Base-by-base conservation (phyloP, 2,797 vertebrate genomes). In the Danio choprae region DNA sequence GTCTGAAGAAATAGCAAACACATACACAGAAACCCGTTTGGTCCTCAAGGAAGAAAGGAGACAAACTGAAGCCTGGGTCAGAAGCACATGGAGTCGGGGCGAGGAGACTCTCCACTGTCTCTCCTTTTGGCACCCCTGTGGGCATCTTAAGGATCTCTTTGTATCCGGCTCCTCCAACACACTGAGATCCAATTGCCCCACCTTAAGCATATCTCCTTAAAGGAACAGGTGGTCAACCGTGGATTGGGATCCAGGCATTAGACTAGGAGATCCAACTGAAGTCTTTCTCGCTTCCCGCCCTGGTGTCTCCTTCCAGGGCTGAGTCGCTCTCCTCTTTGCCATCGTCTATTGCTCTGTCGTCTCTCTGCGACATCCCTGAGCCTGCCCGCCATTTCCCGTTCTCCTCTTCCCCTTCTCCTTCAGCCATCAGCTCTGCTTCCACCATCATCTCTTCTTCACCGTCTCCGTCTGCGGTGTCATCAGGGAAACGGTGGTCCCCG, bases 251-350 rank as follows among this genome's bases (percentile, higher is more conserved):
- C 22, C 46, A 48, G 70, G 69, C 46, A 60, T n/a, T 16, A 58
- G 67, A 88, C 95, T 98, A 99, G 86, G 97, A 96, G 92, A 98
- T 96, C 98, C 98, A 99, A 79, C 95, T 86, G 48, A 99, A 98
- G 93, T 98, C 97, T 92, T 96, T 96, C 87, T 98, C 95, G 0
- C 93, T 93, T 43, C 93, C 95, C 43, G 94, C 94, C 15, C 93
- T 92, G 85, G 94, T 95, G 82, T 94, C 94, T 44, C 95, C 94
- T 63, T 95, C 97, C 84, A 89, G 95, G 0, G 94, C 95, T 0
- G 94, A 98, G 89, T 97, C 97, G 0, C 95, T 97, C 53, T 95
- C 95, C 87, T 95, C 94, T 90, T 96, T 98, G 85, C 96, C 96
- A 4, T 96, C 96, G 86, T 96, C 96, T 90, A 96, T 92, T 85